Base-by-base conservation (phyloP, 1,140 invertebrate species). In the Tetraneura akinire region DNA sequence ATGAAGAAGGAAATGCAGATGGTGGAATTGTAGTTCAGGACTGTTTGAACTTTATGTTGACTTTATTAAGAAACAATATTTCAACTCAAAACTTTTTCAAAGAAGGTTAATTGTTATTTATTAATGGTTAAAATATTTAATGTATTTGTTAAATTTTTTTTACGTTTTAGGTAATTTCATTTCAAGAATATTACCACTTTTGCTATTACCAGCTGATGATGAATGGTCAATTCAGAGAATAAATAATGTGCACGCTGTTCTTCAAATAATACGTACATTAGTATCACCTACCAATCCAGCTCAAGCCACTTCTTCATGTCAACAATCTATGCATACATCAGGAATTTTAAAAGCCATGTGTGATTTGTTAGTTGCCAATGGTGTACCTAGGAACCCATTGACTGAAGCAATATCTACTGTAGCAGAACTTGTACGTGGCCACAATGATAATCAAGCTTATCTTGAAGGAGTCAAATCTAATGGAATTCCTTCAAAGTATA, bases 81-180 rank as follows among this genome's bases (percentile, higher is more conserved):
- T 98, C 96, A 81, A 99, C 99, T 88, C 97, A 99, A 85, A 98
- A 96, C 85, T 97, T 98, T 85, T 99, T 99, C 84, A 96, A 98
- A 88, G 98, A 99, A 89, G 96, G 92, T 87, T 88, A 82, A 57
- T 82, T 51, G 29, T 80, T 53, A 14, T 26, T 18, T 66, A 49
- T 76, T 66, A 71, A 73, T 60, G 16, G 23, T n/a, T 37, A 14
- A 42, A 21, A 1, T 21, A 45, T 5, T 51, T 21, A 47, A 16
- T 70, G 45, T 6, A 49, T 49, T 49, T 26, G 16, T 1, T 29
- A 49, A 49, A 23, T 53, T 51, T 80, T 68, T 80, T 80, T 83
- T 80, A 60, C 83, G 80, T 82, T 81, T 26, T 80, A 88, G 89
- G 93, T 70, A 93, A 92, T 85, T 98, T 96, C 84, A 96, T 99